Evolutionary conservation across 2,113 vertebrate species (phyloP).

Genomic region (Ciconia maguari): DNA sequence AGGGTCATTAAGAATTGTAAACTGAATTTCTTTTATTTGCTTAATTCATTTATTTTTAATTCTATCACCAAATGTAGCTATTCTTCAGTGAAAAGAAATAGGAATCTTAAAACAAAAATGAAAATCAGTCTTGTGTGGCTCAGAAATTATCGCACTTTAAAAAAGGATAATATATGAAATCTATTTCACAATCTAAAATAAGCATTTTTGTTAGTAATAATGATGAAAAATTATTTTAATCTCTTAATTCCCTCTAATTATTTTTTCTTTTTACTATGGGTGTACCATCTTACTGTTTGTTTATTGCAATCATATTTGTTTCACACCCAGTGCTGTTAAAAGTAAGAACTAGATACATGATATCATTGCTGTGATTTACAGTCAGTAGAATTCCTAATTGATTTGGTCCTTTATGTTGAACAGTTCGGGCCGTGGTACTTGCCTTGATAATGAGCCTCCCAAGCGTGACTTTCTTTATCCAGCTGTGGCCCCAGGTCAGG

Average conservation of each 20-base stretch:
- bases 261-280: conserved; percentile 43
- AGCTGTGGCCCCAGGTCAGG: conserved; percentile 97
- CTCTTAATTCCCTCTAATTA: conserved; percentile 17
- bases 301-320: conserved; percentile 58
- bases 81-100: conserved; percentile 70
- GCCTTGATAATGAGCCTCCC: conserved; percentile 99
- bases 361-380: conserved; percentile 68
- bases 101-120: conserved; percentile 49
- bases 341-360: conserved; percentile 57
- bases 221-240: conserved; percentile 15
- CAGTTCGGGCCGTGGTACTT: conserved; percentile 99
- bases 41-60: conserved; percentile 68
- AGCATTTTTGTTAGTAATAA: conserved; percentile 38
- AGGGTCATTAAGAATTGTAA: conserved; percentile 27
- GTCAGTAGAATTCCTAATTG: conserved; percentile 74
- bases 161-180: conserved; percentile 51
- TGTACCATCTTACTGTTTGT: conserved; percentile 37
- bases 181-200: conserved; percentile 45
- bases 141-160: conserved; percentile 55
- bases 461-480: conserved; percentile 99
- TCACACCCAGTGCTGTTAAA: conserved; percentile 63
- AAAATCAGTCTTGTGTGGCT: conserved; percentile 72
- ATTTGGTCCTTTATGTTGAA: conserved; percentile 90
- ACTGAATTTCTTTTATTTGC: conserved; percentile 16
- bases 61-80: conserved; percentile 56